phyloP scores from a whole-genome alignment of 2,888 invertebrate genomes.

The Shargacucullia verbasci region DNA sequence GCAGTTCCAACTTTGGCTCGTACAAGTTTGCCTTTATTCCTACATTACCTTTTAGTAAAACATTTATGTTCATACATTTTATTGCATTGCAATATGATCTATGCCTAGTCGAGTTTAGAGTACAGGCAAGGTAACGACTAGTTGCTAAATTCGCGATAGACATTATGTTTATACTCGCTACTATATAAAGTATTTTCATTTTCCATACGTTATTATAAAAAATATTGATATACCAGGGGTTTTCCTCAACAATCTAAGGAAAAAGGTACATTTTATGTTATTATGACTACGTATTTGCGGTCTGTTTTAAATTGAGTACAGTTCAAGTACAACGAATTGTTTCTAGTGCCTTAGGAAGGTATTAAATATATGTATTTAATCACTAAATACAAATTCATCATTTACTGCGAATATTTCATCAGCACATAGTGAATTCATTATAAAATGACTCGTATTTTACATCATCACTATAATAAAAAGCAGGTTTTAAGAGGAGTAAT shows the following conservation, averaged over 20 bases:
- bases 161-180: too few species aligned
- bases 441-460: too few species aligned
- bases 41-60: too few species aligned
- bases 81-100: too few species aligned
- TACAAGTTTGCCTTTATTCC: too few species aligned
- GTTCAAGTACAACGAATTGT: constrained; percentile 30
- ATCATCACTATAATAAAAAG: too few species aligned
- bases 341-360: neutral
- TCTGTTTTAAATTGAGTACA: constrained; percentile 14
- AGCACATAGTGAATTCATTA: neutral
- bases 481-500: too few species aligned
- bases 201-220: constrained; percentile 2
- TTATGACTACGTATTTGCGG: constrained; percentile 18
- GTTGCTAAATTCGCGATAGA: too few species aligned
- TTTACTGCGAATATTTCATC: constrained; percentile 1
- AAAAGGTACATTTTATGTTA: constrained; percentile 1
- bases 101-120: too few species aligned
- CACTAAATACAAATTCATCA: constrained; percentile 9
- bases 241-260: constrained; percentile 14
- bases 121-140: too few species aligned
- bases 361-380: constrained; percentile 4
- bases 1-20: too few species aligned
- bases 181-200: constrained; percentile 4
- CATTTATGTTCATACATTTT: too few species aligned
- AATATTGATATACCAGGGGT: constrained; percentile 4